phyloP scores from a whole-genome alignment of 1,140 invertebrate genomes.

The Pogonognathellus flavescens region DNA sequence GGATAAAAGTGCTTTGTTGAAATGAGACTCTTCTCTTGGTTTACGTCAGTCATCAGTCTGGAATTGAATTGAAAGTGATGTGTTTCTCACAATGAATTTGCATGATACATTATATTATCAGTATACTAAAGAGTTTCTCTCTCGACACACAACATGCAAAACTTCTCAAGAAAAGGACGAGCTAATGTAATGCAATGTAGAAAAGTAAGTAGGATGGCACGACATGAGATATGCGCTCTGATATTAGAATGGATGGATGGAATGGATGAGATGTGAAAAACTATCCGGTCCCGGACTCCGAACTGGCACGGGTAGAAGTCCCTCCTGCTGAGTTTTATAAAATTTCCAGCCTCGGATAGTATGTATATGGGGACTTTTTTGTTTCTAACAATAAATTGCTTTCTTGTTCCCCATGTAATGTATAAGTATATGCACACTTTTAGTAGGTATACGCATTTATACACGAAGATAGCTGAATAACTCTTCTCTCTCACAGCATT shows the following conservation, averaged over 20 bases:
- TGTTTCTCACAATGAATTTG: constrained; percentile 31
- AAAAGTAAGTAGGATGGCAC: not conserved
- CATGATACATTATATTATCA: constrained; percentile 40
- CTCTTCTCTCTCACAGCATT: not conserved
- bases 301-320: constrained; percentile 39
- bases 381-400: constrained; percentile 59
- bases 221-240: constrained; percentile 37
- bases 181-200: not conserved
- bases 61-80: constrained; percentile 38
- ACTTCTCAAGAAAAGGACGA: constrained; percentile 5
- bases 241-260: constrained; percentile 52
- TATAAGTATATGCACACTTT: not conserved
- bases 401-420: constrained; percentile 26
- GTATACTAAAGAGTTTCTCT: constrained; percentile 1
- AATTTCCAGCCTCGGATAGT: constrained; percentile 38
- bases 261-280: constrained; percentile 49
- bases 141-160: constrained; percentile 11
- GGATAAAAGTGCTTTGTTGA: not conserved
- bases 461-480: not conserved
- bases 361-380: constrained; percentile 51
- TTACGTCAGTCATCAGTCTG: constrained; percentile 32
- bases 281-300: constrained; percentile 48
- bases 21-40: not conserved
- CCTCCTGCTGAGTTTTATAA: constrained; percentile 58
- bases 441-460: not conserved